These are phyloP conservation scores for Nasonia longicornis DNA, from an alignment of 1,140 invertebrate genomes.

Conservation along the genomic window DNA sequence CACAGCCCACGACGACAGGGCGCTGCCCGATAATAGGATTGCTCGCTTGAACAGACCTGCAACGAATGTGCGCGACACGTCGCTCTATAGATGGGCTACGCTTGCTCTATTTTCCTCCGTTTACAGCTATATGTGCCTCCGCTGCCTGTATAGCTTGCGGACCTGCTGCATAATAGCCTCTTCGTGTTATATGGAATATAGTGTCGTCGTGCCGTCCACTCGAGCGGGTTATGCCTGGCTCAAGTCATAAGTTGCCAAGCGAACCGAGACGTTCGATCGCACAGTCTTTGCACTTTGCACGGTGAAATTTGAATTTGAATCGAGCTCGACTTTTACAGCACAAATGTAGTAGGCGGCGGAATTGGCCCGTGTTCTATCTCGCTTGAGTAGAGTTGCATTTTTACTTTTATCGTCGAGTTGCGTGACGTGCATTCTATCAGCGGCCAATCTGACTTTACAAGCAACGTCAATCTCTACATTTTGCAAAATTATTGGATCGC, in stretches of 20 bases:
- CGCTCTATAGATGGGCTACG: background rate
- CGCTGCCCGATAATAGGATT: conserved; percentile 92
- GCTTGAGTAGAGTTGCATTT: no score
- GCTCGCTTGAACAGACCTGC: conserved; percentile 89
- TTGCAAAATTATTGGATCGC: no score
- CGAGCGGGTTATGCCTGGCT: background rate
- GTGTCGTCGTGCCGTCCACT: background rate
- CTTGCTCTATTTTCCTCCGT: background rate
- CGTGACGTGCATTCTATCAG: no score
- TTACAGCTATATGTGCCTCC: background rate
- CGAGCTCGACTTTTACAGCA: background rate
- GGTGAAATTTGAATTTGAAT: conserved; percentile 2
- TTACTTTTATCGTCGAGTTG: no score
- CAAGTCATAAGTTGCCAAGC: conserved; percentile 5
- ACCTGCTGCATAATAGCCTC: no score
- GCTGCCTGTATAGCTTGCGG: background rate
- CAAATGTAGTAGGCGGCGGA: no score
- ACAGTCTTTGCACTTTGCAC: background rate
- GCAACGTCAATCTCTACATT: no score
- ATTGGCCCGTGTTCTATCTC: no score
- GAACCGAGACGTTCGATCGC: background rate
- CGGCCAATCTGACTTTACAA: no score
- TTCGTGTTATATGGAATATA: no score
- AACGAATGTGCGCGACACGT: conserved; percentile 9
- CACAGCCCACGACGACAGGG: conserved; percentile 92